A percentile compares a stretch with the other conserved stretches of the same genome.
phyloP scores from a whole-genome alignment of 2,888 invertebrate genomes.

The Oxycera nigricornis region DNA sequence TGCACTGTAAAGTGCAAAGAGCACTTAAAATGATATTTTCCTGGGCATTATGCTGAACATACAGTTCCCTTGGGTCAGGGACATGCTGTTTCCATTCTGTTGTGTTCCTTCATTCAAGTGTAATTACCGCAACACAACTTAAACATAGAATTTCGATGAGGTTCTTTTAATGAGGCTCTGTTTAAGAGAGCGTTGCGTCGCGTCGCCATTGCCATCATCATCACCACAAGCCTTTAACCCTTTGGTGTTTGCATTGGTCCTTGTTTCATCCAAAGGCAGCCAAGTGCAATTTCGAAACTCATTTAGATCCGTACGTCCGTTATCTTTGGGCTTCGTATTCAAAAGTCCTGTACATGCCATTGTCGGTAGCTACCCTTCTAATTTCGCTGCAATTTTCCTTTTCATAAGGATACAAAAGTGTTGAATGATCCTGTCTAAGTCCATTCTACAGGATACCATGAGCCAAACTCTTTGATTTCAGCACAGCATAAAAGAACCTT shows the following conservation, averaged over 20 bases:
- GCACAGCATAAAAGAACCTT: slow-evolving; percentile 11
- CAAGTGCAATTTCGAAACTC: slow-evolving; percentile 38
- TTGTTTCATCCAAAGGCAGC: slow-evolving; percentile 23
- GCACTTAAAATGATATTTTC: slow-evolving; percentile 32
- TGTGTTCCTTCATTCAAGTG: slow-evolving; percentile 17
- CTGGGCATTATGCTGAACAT: slow-evolving; percentile 10
- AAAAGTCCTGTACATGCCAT: slow-evolving; percentile 27
- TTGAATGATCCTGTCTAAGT: slow-evolving; percentile 36
- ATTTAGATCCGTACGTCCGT: slow-evolving; percentile 34
- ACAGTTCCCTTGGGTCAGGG: slow-evolving; percentile 11
- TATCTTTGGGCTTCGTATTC: slow-evolving; percentile 29
- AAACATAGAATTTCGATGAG: slow-evolving; percentile 42
- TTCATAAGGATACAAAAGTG: slow-evolving; percentile 36
- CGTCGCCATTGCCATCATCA: not conserved
- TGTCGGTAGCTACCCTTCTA: slow-evolving; percentile 29
- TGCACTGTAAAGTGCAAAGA: slow-evolving; percentile 30
- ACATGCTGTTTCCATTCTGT: slow-evolving; percentile 12
- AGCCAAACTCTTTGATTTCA: slow-evolving; percentile 5
- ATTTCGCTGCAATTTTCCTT: slow-evolving; percentile 15
- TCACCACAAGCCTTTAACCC: slow-evolving; percentile 30
- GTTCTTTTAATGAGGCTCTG: slow-evolving; percentile 35
- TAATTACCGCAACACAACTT: slow-evolving; percentile 43
- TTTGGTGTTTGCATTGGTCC: not conserved
- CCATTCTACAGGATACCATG: slow-evolving; percentile 29
- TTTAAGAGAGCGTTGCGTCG: slow-evolving; percentile 9